phyloP scores from a whole-genome alignment of 2,888 invertebrate species.

The Cancer borealis region DNA sequence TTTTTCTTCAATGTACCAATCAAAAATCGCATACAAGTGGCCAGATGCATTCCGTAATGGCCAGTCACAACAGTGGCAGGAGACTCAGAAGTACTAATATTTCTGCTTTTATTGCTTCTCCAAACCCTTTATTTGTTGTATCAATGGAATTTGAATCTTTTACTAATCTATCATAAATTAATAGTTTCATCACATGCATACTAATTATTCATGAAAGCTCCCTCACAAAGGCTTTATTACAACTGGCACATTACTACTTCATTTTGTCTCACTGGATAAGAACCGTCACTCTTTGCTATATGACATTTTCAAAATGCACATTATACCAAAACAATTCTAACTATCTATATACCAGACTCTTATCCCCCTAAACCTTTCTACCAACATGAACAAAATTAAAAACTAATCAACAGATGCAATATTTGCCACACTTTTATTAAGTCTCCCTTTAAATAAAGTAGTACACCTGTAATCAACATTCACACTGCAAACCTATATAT shows the following conservation, averaged over 20 bases:
- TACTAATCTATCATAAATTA: not conserved
- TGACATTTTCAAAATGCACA: not conserved
- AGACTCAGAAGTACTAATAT: not conserved
- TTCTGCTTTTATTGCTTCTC: not conserved
- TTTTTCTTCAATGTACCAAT: not conserved
- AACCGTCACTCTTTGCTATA: not conserved
- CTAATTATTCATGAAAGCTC: not conserved
- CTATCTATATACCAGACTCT: no score
- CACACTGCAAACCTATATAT: constrained; percentile 18
- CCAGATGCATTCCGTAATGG: not conserved
- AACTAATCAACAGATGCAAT: not conserved
- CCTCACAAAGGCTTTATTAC: not conserved
- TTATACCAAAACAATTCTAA: not conserved
- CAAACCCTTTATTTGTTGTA: not conserved
- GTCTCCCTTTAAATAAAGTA: not conserved
- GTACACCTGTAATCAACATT: not conserved
- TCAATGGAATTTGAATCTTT: not conserved
- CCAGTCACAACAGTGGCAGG: not conserved
- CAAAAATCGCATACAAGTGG: not conserved
- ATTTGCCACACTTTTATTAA: not conserved
- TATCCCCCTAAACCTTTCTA: not conserved
- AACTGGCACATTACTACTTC: not conserved
- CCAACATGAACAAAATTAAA: not conserved
- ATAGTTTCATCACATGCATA: constrained; percentile 7
- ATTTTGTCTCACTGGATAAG: not conserved